Base-by-base conservation (phyloP, 2,888 invertebrate genomes). In the Pseudolycoriella hygida region DNA sequence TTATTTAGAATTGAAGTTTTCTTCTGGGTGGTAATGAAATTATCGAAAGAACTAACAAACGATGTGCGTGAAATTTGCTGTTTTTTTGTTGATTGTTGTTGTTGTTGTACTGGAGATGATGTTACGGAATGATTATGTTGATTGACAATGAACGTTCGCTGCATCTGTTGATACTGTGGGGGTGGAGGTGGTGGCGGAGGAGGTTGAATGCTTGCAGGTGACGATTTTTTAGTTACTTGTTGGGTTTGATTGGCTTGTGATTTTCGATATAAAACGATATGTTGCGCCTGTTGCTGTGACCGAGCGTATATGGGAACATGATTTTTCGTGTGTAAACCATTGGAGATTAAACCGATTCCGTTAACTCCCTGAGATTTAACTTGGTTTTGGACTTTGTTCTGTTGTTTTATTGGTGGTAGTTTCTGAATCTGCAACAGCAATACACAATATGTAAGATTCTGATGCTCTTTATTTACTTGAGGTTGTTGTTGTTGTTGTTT, bases 331-430 rank as follows among this genome's bases (percentile, higher is more conserved):
- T 25, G 25, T 17, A 39, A 17, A 17, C 39, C 39, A 11, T 39
- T 39, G 3, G 17, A 10, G 6, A 15, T 14, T 10, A 17, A 10
- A 17, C 10, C 11, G 17, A 10, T 15, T 15, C 39, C 39, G 17
- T 39, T 39, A 15, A 39, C 11, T 17, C 39, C 15, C 15, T 39
- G n/a, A 15, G 17, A 17, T 39, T 14, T 39, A 5, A 39, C 17
- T 14, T 39, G 39, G 15, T 14, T 10, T 17, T 14, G 39, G 10
- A 17, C 10, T 2, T 17, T 44, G 44, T 17, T 44, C 25, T 3
- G 39, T 17, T 32, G 49, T 41, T 49, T 48, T 25, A 51, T 49
- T 18, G 51, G 49, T 14, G 48, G 20, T 17, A 48, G 42, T 41
- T 49, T 50, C 44, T 49, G 48, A 25, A 49, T 47, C 51, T 51